Conservation (phyloP, 2,888 invertebrate genomes). For the Sarcophaga subvicina region DNA sequence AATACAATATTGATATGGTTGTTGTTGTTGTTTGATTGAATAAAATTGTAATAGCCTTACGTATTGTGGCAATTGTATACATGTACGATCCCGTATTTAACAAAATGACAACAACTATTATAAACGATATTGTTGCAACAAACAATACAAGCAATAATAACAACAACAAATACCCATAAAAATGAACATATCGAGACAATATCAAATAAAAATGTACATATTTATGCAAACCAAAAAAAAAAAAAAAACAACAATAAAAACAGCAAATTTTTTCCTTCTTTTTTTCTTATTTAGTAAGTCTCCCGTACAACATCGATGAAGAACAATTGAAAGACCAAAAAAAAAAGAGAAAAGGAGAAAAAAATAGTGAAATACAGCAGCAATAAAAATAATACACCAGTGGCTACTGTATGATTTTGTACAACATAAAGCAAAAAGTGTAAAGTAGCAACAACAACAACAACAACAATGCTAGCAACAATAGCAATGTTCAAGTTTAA, state of each 20-base stretch:
- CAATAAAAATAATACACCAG: constrained; percentile 19
- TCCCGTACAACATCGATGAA: neutral
- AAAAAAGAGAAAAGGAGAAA: constrained; percentile 17
- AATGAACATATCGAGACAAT: constrained; percentile 47
- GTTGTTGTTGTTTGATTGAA: constrained; percentile 26
- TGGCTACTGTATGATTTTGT: constrained; percentile 50
- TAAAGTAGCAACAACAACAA: no score
- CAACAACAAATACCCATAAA: no score
- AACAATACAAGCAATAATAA: neutral
- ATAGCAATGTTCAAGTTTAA: no score
- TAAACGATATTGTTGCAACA: constrained; percentile 49
- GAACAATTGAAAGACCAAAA: neutral
- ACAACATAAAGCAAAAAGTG: no score
- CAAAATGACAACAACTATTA: constrained; percentile 56
- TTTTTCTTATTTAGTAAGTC: constrained; percentile 13
- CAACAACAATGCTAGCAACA: no score
- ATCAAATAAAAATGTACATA: constrained; percentile 64
- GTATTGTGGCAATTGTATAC: no score
- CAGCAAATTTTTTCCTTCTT: no score
- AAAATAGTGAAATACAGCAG: constrained; percentile 25
- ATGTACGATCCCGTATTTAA: constrained; percentile 49
- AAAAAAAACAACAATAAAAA: neutral
- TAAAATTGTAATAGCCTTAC: constrained; percentile 39
- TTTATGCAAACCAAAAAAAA: constrained; percentile 56
- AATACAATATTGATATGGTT: constrained; percentile 22